Evolutionary conservation across 2,113 vertebrate genomes (phyloP).

Genomic region (Pristiophorus japonicus): DNA sequence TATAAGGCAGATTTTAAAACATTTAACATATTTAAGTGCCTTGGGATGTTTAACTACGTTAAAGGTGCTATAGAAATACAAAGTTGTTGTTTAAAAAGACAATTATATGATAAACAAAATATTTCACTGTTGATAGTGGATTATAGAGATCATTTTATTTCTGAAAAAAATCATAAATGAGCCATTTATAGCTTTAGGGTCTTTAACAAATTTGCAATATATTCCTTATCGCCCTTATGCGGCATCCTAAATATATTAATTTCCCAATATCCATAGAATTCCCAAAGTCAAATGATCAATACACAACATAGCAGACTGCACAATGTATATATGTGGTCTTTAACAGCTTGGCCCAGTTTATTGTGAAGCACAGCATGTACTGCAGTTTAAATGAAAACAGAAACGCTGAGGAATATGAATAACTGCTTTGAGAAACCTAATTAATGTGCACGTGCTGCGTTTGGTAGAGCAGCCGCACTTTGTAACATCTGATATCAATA

Average conservation of each 20-base stretch:
- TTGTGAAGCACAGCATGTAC: conserved; percentile 21
- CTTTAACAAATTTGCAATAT: neutral
- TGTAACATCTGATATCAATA: neutral
- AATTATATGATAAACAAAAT: neutral
- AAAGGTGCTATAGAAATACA: neutral
- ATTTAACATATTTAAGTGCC: neutral
- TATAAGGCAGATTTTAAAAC: neutral
- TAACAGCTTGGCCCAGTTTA: conserved; percentile 12
- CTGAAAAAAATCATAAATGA: neutral
- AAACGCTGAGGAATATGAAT: conserved; percentile 15
- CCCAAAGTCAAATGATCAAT: neutral
- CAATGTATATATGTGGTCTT: neutral
- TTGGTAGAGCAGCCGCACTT: neutral
- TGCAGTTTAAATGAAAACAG: neutral
- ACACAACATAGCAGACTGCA: neutral
- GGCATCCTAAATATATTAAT: neutral
- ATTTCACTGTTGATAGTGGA: neutral
- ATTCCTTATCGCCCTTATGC: neutral
- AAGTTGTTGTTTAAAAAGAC: neutral
- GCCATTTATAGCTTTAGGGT: neutral
- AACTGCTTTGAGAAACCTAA: conserved; percentile 6
- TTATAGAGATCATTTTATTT: neutral
- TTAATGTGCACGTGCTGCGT: neutral
- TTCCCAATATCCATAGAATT: neutral
- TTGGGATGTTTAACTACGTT: neutral